A percentile compares a stretch with the other conserved stretches of the same genome.
phyloP scores from a whole-genome alignment of 2,797 vertebrate species.

The Natrix natrix region DNA sequence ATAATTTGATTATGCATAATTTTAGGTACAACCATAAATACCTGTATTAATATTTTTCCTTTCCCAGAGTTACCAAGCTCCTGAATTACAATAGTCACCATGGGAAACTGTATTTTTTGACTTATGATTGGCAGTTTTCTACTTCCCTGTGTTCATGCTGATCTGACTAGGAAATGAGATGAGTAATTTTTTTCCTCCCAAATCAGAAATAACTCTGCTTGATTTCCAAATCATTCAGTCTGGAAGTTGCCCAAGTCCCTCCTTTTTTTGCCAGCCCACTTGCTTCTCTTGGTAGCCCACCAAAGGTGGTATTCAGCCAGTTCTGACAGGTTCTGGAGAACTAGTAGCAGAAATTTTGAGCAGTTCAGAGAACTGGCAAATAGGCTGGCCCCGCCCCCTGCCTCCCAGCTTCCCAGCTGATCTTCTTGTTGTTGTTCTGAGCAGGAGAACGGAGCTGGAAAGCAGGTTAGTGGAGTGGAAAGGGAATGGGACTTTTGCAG shows the following conservation, averaged over 20 bases:
- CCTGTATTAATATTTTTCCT: slow-evolving; percentile 3
- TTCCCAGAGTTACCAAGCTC: slow-evolving; percentile 14
- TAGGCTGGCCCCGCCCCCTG: too few species aligned
- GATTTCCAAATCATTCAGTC: not conserved
- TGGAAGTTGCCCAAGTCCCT: not conserved
- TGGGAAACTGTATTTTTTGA: not conserved
- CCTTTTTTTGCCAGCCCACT: not conserved
- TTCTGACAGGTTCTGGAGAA: too few species aligned
- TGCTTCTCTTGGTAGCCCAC: not conserved
- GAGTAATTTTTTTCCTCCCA: not conserved
- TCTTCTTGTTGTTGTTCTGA: too few species aligned
- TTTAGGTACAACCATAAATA: not conserved
- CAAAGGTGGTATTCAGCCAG: too few species aligned
- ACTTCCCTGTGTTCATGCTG: not conserved
- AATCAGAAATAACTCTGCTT: slow-evolving; percentile 2
- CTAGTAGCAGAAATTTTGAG: too few species aligned
- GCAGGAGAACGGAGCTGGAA: too few species aligned
- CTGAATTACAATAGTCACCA: not conserved
- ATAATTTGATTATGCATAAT: not conserved
- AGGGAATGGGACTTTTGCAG: too few species aligned
- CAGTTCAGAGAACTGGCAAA: too few species aligned
- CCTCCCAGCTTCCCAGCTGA: too few species aligned
- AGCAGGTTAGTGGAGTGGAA: too few species aligned
- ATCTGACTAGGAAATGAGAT: not conserved
- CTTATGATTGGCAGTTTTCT: not conserved